Evolutionary conservation across 2,797 vertebrate species (phyloP), one percentile per base, ranked within the genome.

Genomic region (Pogonophryne albipinna): DNA sequence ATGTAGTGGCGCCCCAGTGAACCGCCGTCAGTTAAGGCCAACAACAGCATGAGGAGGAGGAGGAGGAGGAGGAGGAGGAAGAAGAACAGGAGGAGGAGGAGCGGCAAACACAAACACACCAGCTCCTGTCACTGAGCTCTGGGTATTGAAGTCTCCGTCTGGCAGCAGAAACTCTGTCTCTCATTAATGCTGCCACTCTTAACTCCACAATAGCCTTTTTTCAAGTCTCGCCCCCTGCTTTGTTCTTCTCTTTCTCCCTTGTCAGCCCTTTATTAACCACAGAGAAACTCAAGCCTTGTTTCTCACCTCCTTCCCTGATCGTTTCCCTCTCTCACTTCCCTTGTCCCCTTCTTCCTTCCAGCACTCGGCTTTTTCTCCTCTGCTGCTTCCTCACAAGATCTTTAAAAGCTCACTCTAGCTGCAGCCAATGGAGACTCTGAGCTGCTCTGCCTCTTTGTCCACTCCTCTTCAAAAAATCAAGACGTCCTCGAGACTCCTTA

Each of bases 1-100:
- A 99, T 99, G 96, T 99, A 99, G 96, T 99, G 98, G 95, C 98
- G 97, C 94, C 98, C 98, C 94, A 99, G 98, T 99, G 95, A 96
- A 93, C 93, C 94, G 85, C 92, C 87, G 89, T 52, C 92, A 91
- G 97, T 98, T 97, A 99, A 99, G 97, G 97, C 95, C 96, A 97
- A 96, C 95, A 96, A 92, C 94, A 96, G 92, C 95, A 97, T 95
- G 76, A 73, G 90, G 90, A 90, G 84, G 53, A 72, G 46, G 57
- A 78, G 45, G 42, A 72, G 20, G 44, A 71, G 10, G 74, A 56
- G 10, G 75, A 60, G 47, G 23, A 60, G 17, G 86, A 90, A 88
- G 70, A 78, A 86, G 91, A 90, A 45, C n/a, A 27, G 14, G 59
- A 83, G 20, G 59, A 83, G 80, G 79, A 79, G 78, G 69, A 90